These are phyloP conservation scores for Rhamnusium bicolor DNA, from an alignment of 2,888 invertebrate genomes.

Conservation along the genomic window DNA sequence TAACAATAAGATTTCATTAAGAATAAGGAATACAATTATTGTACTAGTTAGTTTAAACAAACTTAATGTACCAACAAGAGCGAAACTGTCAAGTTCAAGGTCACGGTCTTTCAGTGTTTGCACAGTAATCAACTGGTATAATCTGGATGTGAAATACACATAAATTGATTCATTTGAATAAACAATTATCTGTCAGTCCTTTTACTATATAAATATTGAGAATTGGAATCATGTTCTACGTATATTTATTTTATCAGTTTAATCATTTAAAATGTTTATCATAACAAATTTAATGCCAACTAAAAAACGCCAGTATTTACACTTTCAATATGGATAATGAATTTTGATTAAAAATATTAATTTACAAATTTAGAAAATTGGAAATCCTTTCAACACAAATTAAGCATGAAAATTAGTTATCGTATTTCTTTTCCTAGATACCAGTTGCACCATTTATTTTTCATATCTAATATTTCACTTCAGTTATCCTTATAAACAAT, in stretches of 20 bases:
- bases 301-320: too few species aligned
- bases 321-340: too few species aligned
- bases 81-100: conserved; percentile 5
- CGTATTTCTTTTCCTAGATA: too few species aligned
- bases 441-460: too few species aligned
- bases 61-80: background rate
- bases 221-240: too few species aligned
- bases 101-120: background rate
- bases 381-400: too few species aligned
- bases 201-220: background rate
- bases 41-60: background rate
- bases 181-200: background rate
- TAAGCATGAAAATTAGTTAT: too few species aligned
- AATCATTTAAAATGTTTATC: background rate
- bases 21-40: background rate
- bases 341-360: too few species aligned
- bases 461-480: too few species aligned
- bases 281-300: background rate
- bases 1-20: background rate
- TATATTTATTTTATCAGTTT: background rate
- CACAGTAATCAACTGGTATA: background rate
- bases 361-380: too few species aligned
- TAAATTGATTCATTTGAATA: background rate
- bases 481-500: too few species aligned
- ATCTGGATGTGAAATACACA: conserved; percentile 5